Base-by-base conservation (phyloP, 2,888 invertebrate genomes). In the Alcis repandata region DNA sequence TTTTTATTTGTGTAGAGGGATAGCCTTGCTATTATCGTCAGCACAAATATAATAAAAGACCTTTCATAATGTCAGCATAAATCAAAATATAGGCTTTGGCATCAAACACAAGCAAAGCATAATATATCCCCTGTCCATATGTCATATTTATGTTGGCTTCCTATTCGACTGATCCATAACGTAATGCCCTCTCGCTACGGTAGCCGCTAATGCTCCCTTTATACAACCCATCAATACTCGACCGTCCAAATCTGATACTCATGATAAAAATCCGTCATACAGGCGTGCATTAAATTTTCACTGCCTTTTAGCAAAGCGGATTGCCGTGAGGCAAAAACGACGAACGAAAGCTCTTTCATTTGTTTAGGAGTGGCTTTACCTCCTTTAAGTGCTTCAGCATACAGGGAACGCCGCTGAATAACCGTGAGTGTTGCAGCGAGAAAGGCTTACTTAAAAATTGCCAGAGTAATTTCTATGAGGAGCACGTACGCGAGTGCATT, bases 401-500 rank as follows among this genome's bases (percentile, higher is more conserved):
- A 87, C 85, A 78, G 75, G 79, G 78, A 82, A 83, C 82, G 75
- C 73, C 83, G 74, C 83, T 91, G 90, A 90, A 91, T 90, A 88
- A 87, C 86, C 82, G 85, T 82, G 83, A 89, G 90, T 88, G 88
- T 85, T 90, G 90, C 90, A 91, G 85, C 87, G 88, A 82, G 79
- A 86, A 88, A 87, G 84, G 84, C 86, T 86, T 87, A 88, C 89
- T 91, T 92, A 92, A 91, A 91, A 91, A 92, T 91, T 90, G 90
- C 84, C 82, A 75, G 78, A 80, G 87, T 88, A 87, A 89, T 92
- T 91, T 83, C 86, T 89, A 92, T 92, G 91, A 91, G 83, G 87
- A 90, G 87, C 92, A 92, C 92, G 92, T 92, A 86, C 86, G 76
- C 77, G 80, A 88, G 88, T 89, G 90, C 89, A 90, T 85, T 84